These are phyloP conservation scores for Anguilla anguilla DNA, from an alignment of 2,797 vertebrate species.

Conservation along the genomic window DNA sequence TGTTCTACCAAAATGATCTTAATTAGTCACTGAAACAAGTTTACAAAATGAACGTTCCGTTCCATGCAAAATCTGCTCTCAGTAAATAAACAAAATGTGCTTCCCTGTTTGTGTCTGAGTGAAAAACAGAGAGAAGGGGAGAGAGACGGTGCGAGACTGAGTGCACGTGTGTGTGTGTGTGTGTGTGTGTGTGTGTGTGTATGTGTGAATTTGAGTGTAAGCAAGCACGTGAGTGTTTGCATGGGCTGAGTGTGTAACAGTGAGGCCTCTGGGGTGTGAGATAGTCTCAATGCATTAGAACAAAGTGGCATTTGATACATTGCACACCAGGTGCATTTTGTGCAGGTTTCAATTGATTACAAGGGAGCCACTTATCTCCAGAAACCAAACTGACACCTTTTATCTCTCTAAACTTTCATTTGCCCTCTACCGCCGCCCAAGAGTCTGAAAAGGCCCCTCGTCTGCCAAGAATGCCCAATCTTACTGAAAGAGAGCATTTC, in stretches of 20 bases:
- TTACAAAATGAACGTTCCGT: background rate
- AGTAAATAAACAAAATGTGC: background rate
- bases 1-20: constrained; percentile 16
- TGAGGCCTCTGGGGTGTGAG: background rate
- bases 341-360: constrained; percentile 42
- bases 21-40: constrained; percentile 23
- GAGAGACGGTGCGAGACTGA: background rate
- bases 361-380: constrained; percentile 40
- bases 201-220: background rate
- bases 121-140: background rate
- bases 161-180: background rate
- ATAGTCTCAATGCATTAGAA: constrained; percentile 27
- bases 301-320: constrained; percentile 40
- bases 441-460: background rate
- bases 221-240: background rate
- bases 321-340: constrained; percentile 39
- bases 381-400: constrained; percentile 11
- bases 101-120: background rate
- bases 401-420: background rate
- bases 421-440: background rate
- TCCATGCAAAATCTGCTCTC: background rate
- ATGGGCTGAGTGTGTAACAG: background rate
- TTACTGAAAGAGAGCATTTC: background rate
- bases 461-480: background rate
- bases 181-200: background rate